These are phyloP conservation scores for Urosaurus nigricauda DNA, from an alignment of 2,797 vertebrate species.

Conservation along the genomic window DNA sequence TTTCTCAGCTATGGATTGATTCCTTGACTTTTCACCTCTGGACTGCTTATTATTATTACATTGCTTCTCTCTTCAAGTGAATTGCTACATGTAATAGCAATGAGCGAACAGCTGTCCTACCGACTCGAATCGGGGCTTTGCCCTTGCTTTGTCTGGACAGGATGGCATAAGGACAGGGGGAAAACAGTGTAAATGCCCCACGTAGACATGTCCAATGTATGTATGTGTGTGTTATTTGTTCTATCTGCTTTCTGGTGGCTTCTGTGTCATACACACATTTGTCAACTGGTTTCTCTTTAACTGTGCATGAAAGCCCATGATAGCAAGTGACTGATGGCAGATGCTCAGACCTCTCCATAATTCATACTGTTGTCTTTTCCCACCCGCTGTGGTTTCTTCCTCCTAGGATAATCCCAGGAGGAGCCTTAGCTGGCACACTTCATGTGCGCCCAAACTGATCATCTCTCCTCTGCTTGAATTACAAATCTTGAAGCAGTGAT, in stretches of 20 bases:
- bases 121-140: too few relatives aligned
- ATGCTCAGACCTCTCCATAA: slow-evolving; percentile 38
- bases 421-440: slow-evolving; percentile 40
- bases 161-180: too few relatives aligned
- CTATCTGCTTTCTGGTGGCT: neutral
- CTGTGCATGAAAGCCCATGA: neutral
- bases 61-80: too few relatives aligned
- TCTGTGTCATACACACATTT: neutral
- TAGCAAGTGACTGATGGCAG: slow-evolving; percentile 14
- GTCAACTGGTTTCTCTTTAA: neutral
- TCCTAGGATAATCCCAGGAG: slow-evolving; percentile 33
- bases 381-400: neutral
- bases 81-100: too few relatives aligned
- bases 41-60: too few relatives aligned
- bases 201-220: too few relatives aligned
- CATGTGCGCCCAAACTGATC: slow-evolving; percentile 36
- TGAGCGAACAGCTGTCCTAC: too few relatives aligned
- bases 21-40: too few relatives aligned
- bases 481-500: neutral
- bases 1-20: too few relatives aligned
- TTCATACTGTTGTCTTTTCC: slow-evolving; percentile 37
- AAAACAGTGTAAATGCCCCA: too few relatives aligned
- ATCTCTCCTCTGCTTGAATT: neutral
- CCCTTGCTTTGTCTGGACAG: too few relatives aligned
- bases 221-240: neutral